phyloP scores from a whole-genome alignment of 2,113 vertebrate genomes.

The Chaenocephalus aceratus region DNA sequence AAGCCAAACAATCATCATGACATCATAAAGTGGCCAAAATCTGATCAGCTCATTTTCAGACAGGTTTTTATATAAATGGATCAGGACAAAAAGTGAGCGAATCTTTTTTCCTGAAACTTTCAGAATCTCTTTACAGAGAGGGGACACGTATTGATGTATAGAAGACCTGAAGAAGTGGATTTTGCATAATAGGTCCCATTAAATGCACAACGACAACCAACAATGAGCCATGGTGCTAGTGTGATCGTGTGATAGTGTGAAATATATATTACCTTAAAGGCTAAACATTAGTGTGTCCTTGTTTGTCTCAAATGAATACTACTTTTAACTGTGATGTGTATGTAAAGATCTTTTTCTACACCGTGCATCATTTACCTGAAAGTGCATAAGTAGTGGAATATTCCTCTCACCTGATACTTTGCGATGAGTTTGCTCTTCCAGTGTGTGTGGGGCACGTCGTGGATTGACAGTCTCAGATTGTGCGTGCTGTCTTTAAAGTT shows the following conservation, averaged over 20 bases:
- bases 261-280: not conserved
- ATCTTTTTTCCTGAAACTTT: no score
- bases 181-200: no score
- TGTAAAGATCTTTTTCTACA: not conserved
- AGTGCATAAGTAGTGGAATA: not conserved
- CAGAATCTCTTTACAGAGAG: no score
- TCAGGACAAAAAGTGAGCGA: no score
- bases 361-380: not conserved
- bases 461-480: constrained; percentile 94
- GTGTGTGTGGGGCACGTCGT: constrained; percentile 91
- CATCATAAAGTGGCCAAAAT: no score
- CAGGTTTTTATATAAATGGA: no score
- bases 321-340: not conserved
- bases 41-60: no score
- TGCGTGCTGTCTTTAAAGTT: constrained; percentile 96
- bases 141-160: no score
- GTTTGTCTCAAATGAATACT: not conserved
- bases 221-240: not conserved
- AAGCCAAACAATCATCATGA: no score
- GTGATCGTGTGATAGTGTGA: not conserved
- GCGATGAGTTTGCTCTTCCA: constrained; percentile 97
- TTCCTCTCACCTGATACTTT: constrained; percentile 91
- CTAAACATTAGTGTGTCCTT: not conserved
- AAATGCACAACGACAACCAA: not conserved
- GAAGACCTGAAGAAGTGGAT: no score